Conservation (phyloP, 2,888 invertebrate species). For the Priapulus caudatus region DNA sequence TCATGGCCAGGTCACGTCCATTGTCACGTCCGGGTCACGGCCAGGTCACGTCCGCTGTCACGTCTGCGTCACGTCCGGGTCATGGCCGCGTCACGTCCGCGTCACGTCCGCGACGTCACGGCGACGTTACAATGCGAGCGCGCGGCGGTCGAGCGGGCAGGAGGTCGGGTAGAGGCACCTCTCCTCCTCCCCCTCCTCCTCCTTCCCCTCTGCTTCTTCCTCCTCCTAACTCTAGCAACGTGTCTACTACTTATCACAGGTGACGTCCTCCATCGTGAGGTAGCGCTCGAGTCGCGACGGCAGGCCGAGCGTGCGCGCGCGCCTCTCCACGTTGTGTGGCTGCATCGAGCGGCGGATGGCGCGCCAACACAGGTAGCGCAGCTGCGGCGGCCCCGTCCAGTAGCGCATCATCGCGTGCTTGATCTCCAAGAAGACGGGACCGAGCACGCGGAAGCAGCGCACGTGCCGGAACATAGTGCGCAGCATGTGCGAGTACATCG, state of each 20-base stretch:
- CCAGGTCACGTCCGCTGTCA: no score
- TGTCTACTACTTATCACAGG: constrained; percentile 3
- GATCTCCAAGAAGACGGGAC: constrained; percentile 31
- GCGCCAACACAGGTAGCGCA: constrained; percentile 15
- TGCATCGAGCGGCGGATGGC: constrained; percentile 14
- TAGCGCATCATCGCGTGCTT: constrained; percentile 27
- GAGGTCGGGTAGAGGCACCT: no score
- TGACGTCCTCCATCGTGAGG: constrained; percentile 17
- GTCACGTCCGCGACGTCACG: no score
- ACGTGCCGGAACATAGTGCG: constrained; percentile 32
- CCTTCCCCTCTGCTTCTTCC: no score
- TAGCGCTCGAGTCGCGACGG: constrained; percentile 16
- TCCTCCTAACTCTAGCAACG: no score
- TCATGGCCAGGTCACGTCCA: no score
- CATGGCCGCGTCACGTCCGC: no score
- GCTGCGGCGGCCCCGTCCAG: constrained; percentile 22
- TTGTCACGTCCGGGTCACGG: no score
- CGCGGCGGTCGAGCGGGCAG: no score
- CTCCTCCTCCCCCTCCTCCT: no score
- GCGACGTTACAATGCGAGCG: no score
- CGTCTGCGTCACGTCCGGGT: no score
- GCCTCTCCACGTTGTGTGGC: constrained; percentile 1
- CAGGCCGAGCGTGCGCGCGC: constrained; percentile 11
- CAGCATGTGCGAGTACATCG: constrained; percentile 30
- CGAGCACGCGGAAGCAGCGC: constrained; percentile 28